Conservation (phyloP, 2,888 invertebrate genomes). For the Mimachlamys varia region DNA sequence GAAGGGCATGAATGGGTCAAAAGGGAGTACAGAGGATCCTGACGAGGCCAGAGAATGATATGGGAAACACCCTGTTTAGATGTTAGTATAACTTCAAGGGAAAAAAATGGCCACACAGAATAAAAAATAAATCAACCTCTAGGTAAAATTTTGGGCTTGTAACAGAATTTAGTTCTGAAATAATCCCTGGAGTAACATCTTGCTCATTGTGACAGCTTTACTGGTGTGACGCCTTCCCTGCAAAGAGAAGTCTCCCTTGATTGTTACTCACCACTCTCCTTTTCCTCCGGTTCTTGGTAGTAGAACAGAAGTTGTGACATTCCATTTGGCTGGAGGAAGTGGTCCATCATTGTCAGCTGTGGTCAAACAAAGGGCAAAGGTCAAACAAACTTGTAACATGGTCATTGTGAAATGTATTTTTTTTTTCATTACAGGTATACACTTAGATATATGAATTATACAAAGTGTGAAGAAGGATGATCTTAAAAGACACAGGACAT, state of each 20-base stretch:
- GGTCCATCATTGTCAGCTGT: constrained; percentile 80
- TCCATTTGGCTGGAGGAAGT: constrained; percentile 77
- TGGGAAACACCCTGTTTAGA: neutral
- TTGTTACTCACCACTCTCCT: constrained; percentile 70
- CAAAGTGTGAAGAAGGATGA: too few relatives aligned
- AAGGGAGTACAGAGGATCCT: too few relatives aligned
- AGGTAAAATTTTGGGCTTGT: neutral
- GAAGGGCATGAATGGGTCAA: neutral
- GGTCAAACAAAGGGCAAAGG: constrained; percentile 44
- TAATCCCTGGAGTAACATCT: neutral
- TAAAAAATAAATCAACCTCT: neutral
- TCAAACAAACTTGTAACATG: neutral
- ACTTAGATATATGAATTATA: too few relatives aligned
- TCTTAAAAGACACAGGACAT: too few relatives aligned
- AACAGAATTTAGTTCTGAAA: neutral
- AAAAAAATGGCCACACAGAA: neutral
- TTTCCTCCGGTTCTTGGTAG: constrained; percentile 80
- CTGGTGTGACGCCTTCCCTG: constrained; percentile 4
- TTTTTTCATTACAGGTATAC: neutral
- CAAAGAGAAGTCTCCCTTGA: neutral
- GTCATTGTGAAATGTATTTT: neutral
- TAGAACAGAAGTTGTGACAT: constrained; percentile 77
- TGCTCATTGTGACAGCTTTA: neutral
- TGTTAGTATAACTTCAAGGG: neutral
- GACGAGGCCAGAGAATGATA: too few relatives aligned